Conservation (phyloP, 53 echinoderm and acorn worm species). For the Arbacia lixula region DNA sequence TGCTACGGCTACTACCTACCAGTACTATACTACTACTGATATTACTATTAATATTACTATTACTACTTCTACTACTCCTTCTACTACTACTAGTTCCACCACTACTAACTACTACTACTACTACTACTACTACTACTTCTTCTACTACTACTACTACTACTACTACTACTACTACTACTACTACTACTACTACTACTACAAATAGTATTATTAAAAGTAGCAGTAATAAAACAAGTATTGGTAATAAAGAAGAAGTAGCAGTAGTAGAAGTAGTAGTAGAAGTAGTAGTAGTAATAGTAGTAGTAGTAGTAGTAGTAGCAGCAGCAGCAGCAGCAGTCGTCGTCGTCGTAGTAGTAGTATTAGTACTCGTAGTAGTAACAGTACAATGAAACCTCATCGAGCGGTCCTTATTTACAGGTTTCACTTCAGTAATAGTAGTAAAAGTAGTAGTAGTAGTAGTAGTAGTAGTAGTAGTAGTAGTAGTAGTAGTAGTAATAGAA, state of each 20-base stretch:
- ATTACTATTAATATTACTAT: no score
- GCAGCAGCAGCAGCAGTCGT: constrained; percentile 48
- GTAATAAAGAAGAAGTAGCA: constrained; percentile 49
- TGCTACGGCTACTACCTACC: no score
- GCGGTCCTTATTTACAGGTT: no score
- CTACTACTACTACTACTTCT: neutral
- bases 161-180: neutral
- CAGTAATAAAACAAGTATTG: constrained; percentile 19
- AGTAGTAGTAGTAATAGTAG: constrained; percentile 61
- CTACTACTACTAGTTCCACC: no score
- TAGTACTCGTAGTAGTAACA: constrained; percentile 49
- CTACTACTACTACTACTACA: neutral
- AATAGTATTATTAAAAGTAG: constrained; percentile 15
- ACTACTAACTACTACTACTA: no score
- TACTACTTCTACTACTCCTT: no score
- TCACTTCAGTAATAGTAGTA: no score
- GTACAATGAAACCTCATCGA: no score
- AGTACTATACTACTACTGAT: no score
- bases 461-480: no score
- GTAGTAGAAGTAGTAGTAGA: constrained; percentile 58
- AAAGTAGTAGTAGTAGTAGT: no score
- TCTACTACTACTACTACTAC: neutral
- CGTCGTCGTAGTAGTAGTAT: constrained; percentile 49
- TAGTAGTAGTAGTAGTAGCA: constrained; percentile 57
- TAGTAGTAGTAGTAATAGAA: no score